Base-by-base conservation (phyloP, 2,888 invertebrate species). In the Caenorhabditis sp. region DNA sequence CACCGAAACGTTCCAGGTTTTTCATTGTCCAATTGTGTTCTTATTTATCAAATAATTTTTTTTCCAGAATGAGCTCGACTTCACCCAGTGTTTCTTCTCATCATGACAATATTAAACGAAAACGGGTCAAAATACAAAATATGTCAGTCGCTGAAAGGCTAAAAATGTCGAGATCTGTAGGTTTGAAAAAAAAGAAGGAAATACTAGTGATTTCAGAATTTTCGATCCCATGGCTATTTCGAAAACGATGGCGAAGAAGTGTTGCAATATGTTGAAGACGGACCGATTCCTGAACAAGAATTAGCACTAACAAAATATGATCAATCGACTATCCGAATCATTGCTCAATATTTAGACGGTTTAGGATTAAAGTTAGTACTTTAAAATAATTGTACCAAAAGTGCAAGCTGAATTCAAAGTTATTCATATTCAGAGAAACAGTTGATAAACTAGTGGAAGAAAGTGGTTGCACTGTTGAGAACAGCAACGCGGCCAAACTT, bases 361-460 rank as follows among this genome's bases (percentile, higher is more conserved):
- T 65, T 84, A 49, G 85, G 85, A 24, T 66, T 85, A 57, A 66
- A 72, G 85, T 85, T 54, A 78, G 79, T 66, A 24, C 24, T 26
- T 43, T 50, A 31, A 31, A 10, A n/a, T n/a, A n/a, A n/a, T n/a
- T n/a, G n/a, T n/a, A n/a, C n/a, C n/a, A n/a, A n/a, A n/a, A n/a
- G n/a, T n/a, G n/a, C n/a, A n/a, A n/a, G n/a, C n/a, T n/a, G n/a
- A n/a, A n/a, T n/a, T 26, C 17, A 8, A 54, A 21, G 14, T 55
- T 23, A 21, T 60, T 69, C 26, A 19, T 57, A 64, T 80, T 43
- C 55, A 85, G 85, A 58, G 80, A 79, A 19, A 81, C 83, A 24
- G 85, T 81, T 14, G 83, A 84, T 53, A 66, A 80, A 4, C 68
- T 85, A 10, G 82, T 84, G 17, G 83, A 84, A 60, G 85, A 85